phyloP scores from a whole-genome alignment of 2,888 invertebrate genomes.

The Drosophila hawaiiensis region DNA sequence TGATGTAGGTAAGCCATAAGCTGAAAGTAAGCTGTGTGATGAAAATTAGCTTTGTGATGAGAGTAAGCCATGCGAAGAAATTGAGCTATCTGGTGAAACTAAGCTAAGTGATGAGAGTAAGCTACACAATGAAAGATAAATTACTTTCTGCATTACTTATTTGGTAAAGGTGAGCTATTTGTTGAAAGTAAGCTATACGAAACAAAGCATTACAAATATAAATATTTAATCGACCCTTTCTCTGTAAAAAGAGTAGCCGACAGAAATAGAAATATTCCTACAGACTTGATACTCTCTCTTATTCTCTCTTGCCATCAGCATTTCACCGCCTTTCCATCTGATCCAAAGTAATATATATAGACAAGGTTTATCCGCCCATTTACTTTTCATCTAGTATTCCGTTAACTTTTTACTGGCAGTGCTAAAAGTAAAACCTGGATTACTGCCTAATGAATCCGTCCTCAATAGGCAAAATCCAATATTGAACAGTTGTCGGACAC shows the following conservation, averaged over 20 bases:
- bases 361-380: background rate
- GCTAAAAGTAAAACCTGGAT: background rate
- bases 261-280: background rate
- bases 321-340: background rate
- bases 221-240: background rate
- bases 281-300: background rate
- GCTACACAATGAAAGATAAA: background rate
- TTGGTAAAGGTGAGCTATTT: background rate
- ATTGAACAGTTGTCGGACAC: background rate
- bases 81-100: background rate
- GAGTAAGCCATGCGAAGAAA: background rate
- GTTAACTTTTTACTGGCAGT: background rate
- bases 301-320: background rate
- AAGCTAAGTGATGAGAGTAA: background rate
- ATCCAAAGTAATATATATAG: background rate
- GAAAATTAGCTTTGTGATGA: background rate
- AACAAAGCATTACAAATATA: too few species aligned
- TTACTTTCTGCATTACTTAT: background rate
- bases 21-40: background rate
- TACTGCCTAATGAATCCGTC: background rate
- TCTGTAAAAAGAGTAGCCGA: background rate
- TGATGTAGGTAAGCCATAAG: background rate
- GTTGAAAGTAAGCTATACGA: too few species aligned
- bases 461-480: constrained; percentile 2
- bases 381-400: background rate